These are phyloP conservation scores for Porites divaricata DNA, from an alignment of 92 coral and sea anemone genomes.

Conservation along the genomic window DNA sequence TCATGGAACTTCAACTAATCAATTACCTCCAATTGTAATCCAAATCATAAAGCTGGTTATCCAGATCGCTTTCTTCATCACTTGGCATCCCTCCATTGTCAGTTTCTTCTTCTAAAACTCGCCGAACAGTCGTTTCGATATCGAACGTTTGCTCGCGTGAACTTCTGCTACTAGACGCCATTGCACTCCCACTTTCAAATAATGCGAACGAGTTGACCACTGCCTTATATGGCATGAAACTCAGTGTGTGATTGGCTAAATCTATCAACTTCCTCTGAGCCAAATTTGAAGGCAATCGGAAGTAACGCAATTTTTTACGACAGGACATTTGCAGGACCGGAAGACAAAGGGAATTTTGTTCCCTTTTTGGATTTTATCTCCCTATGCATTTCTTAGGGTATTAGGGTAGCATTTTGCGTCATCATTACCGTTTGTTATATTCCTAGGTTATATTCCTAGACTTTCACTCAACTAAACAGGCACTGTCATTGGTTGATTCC, in stretches of 20 bases:
- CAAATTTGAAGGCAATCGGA: conserved; percentile 26
- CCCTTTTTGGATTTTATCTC: too few species aligned
- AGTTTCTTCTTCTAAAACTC: too few species aligned
- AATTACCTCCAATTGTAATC: background rate
- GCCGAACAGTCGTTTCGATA: too few species aligned
- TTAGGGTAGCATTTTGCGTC: too few species aligned
- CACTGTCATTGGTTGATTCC: too few species aligned
- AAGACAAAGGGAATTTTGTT: background rate
- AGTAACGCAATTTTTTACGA: conserved; percentile 7
- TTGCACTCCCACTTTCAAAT: conserved; percentile 10
- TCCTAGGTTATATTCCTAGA: too few species aligned
- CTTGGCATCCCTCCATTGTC: conserved; percentile 2
- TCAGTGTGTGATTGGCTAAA: conserved; percentile 14
- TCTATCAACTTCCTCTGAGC: conserved; percentile 10
- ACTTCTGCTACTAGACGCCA: background rate
- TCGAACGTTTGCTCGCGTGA: too few species aligned
- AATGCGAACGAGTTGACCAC: background rate
- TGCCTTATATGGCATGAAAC: conserved; percentile 12
- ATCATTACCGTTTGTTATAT: too few species aligned
- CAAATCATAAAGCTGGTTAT: conserved; percentile 10
- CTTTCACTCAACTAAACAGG: too few species aligned
- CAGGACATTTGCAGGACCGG: background rate
- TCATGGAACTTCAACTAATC: too few species aligned
- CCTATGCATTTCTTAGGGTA: too few species aligned
- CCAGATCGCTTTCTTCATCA: conserved; percentile 10